Conservation (phyloP, 2,888 invertebrate species). For the Spilosoma lubricipeda region DNA sequence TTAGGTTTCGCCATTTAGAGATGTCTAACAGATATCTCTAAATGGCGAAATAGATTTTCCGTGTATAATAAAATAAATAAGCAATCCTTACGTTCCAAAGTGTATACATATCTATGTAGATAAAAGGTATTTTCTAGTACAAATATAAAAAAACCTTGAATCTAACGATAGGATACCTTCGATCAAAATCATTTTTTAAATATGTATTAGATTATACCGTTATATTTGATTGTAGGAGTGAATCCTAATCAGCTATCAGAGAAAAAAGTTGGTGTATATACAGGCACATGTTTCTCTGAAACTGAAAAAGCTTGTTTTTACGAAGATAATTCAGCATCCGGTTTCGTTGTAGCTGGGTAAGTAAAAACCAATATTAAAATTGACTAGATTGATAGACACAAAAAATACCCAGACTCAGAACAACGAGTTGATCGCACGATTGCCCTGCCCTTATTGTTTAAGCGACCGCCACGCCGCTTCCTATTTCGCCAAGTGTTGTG, state of each 20-base stretch:
- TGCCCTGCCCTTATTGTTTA: too few relatives aligned
- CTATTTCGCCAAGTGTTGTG: too few relatives aligned
- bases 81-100: too few relatives aligned
- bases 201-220: neutral
- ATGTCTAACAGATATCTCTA: too few relatives aligned
- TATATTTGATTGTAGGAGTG: conserved; percentile 64
- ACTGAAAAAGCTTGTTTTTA: conserved; percentile 84
- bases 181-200: neutral
- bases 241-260: conserved; percentile 86
- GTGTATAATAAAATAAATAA: neutral
- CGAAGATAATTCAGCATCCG: conserved; percentile 45
- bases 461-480: too few relatives aligned
- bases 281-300: conserved; percentile 85
- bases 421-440: too few relatives aligned
- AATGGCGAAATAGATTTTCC: neutral
- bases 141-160: too few relatives aligned
- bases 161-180: neutral
- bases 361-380: neutral
- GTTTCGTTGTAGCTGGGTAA: conserved; percentile 68
- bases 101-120: neutral
- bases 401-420: too few relatives aligned
- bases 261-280: conserved; percentile 79
- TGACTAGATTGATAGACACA: neutral
- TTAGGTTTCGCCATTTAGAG: too few relatives aligned
- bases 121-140: neutral